A percentile compares a stretch with the other conserved stretches of the same genome.
phyloP scores from a whole-genome alignment of 2,888 invertebrate species.

The Hyles lineata region DNA sequence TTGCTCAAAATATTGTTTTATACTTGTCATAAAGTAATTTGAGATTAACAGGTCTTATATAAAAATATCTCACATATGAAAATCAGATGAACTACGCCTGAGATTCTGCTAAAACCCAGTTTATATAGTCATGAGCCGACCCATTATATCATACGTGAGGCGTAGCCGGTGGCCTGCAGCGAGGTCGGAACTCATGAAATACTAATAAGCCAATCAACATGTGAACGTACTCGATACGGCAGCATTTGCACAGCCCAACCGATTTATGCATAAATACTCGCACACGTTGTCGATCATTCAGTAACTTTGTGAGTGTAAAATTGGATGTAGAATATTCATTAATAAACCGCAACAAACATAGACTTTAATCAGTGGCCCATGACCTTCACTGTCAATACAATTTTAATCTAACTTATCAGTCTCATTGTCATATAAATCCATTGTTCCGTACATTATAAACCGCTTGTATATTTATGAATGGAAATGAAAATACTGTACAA shows the following conservation, averaged over 20 bases:
- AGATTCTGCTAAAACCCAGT: neutral
- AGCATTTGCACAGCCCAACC: neutral
- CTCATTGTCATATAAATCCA: too few species aligned
- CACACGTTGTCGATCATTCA: neutral
- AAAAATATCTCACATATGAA: neutral
- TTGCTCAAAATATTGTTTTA: neutral
- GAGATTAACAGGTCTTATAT: too few species aligned
- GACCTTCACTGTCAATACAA: too few species aligned
- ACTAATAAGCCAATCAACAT: conserved; percentile 6
- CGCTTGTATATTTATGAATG: too few species aligned
- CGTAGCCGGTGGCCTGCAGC: neutral
- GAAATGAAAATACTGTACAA: too few species aligned
- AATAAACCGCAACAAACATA: neutral
- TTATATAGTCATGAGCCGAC: neutral
- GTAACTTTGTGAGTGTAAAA: neutral
- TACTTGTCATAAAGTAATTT: neutral
- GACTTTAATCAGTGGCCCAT: neutral
- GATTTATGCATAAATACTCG: neutral
- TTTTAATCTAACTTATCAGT: too few species aligned
- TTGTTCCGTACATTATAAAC: too few species aligned
- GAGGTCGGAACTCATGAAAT: neutral
- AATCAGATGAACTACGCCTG: neutral
- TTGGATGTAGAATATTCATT: neutral
- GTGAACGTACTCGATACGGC: neutral
- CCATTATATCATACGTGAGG: neutral